Base-by-base conservation (phyloP, 2,113 vertebrate species). In the Ariopsis seemanni region DNA sequence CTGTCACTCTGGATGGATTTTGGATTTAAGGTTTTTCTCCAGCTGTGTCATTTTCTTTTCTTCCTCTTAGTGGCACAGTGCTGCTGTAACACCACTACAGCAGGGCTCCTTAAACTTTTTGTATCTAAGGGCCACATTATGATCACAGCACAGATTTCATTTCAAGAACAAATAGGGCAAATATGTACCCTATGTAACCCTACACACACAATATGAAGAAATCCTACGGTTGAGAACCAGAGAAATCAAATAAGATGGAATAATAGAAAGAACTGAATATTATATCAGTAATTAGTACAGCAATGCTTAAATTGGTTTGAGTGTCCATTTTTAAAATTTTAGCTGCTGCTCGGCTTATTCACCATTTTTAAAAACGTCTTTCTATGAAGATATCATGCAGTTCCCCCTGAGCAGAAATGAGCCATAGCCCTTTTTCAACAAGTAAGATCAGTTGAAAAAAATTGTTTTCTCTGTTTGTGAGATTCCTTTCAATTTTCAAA, bases 21-120 rank as follows among this genome's bases (percentile, higher is more conserved):
- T 78, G 86, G 90, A 93, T 94, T 94, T 94, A 93, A 88, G 86
- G 77, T 86, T 95, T 94, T 91, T 92, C 82, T 92, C 82, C 77
- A 86, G 88, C 89, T 93, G 94, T 94, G 93, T 92, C 11, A 7
- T 53, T 42, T 42, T 42, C 42, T 42, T 42, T 42, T 48, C n/a
- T 77, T 2, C 4, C 6, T 5, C 18, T 30, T 2, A 58, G 17
- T 20, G 17, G 17, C 27, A 58, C 50, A 79, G 52, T 77, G 74
- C 0, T 14, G n/a, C 77, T 57, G 77, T 79, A 17, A 57, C 7
- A 79, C 77, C 10, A 18, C n/a, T 57, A 30, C n/a, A 57, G n/a
- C n/a, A 30, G 6, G 20, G 7, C 14, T 48, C 10, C 17, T 48
- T 74, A 20, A 74, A 50, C 9, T 4, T 75, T 50, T 20, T 50